These are phyloP conservation scores for Rhadinocentrus ornatus DNA, from an alignment of 2,797 vertebrate genomes.

Conservation along the genomic window DNA sequence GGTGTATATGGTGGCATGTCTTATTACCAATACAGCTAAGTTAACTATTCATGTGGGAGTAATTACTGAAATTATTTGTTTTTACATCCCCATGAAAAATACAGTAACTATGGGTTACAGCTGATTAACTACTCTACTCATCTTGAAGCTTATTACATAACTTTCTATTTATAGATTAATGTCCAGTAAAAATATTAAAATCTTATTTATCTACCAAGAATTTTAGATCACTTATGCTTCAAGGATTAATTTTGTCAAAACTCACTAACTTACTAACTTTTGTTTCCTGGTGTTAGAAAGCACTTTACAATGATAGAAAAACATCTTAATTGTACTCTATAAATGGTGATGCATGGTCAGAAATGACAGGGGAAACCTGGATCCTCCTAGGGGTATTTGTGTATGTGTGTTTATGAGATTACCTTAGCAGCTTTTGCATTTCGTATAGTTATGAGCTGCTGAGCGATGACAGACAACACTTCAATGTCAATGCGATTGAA, in stretches of 20 bases:
- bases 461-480: slow-evolving; percentile 89
- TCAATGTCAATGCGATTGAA: slow-evolving; percentile 91
- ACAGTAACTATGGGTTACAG: too few relatives aligned
- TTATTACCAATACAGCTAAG: neutral
- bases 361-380: too few relatives aligned
- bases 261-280: too few relatives aligned
- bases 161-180: too few relatives aligned
- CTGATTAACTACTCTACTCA: neutral
- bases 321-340: too few relatives aligned
- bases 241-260: too few relatives aligned
- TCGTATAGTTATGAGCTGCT: slow-evolving; percentile 90
- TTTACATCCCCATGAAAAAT: neutral
- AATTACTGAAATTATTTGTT: neutral
- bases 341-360: too few relatives aligned
- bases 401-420: slow-evolving; percentile 4
- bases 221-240: too few relatives aligned
- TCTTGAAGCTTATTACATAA: neutral
- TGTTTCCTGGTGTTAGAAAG: too few relatives aligned
- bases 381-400: neutral
- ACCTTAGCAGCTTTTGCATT: slow-evolving; percentile 91
- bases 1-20: neutral
- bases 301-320: too few relatives aligned
- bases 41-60: neutral
- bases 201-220: too few relatives aligned
- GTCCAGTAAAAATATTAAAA: too few relatives aligned